A percentile compares a stretch with the other conserved stretches of the same genome.
Evolutionary conservation across 2,797 vertebrate species (phyloP).

Genomic region (Danio jaintianensis): DNA sequence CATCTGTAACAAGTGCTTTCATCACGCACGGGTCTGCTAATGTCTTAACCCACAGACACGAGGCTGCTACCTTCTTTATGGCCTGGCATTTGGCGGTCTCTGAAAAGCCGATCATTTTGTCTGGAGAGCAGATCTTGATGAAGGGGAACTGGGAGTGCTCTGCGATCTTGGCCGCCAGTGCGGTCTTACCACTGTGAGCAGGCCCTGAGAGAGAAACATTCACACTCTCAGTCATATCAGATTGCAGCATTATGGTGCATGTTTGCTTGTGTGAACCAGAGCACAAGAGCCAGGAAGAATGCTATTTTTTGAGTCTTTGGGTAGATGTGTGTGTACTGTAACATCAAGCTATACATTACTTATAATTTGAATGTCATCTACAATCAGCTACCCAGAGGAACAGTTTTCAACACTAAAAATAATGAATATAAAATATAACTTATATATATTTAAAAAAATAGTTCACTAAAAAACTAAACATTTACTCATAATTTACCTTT

Average conservation of each 20-base stretch:
- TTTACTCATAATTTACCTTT: no score
- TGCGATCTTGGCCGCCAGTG: slow-evolving; percentile 91
- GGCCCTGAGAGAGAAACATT: slow-evolving; percentile 78
- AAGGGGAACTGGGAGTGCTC: slow-evolving; percentile 96
- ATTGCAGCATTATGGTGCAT: slow-evolving; percentile 29
- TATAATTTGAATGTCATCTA: not conserved
- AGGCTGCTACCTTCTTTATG: slow-evolving; percentile 89
- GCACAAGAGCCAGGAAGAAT: slow-evolving; percentile 5
- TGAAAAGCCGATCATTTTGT: slow-evolving; percentile 96
- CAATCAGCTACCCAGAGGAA: not conserved
- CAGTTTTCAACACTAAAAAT: not conserved
- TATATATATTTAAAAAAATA: not conserved
- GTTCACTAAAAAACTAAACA: no score
- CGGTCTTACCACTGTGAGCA: slow-evolving; percentile 95
- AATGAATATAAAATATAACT: not conserved
- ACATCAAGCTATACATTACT: not conserved
- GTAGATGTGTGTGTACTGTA: not conserved
- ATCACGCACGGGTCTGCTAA: not conserved
- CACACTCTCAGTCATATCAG: slow-evolving; percentile 38
- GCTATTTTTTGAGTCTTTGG: not conserved
- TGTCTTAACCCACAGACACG: not conserved
- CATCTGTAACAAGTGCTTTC: not conserved
- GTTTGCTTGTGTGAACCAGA: slow-evolving; percentile 8
- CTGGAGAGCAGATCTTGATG: slow-evolving; percentile 97
- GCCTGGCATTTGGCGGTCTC: slow-evolving; percentile 97